A percentile compares a stretch with the other conserved stretches of the same genome.
These are phyloP conservation scores for Lutjanus argentimaculatus DNA, from an alignment of 2,797 vertebrate genomes.

Conservation along the genomic window DNA sequence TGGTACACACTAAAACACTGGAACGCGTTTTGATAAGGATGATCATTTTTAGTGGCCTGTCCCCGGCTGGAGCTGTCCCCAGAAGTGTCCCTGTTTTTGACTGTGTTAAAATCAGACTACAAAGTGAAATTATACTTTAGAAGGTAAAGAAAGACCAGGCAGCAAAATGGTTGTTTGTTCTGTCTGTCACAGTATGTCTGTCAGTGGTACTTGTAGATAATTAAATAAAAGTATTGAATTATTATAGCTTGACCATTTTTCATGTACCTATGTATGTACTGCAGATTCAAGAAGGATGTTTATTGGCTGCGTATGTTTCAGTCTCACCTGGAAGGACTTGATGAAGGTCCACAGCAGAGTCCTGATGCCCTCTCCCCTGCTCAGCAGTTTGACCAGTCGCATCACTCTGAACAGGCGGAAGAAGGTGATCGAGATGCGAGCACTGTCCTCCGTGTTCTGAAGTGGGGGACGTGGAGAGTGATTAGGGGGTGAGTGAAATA, in stretches of 20 bases:
- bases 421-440: conserved; percentile 99
- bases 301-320: background rate
- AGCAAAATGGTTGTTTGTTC: too few species aligned
- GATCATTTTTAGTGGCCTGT: too few species aligned
- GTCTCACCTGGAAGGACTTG: conserved; percentile 97
- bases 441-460: conserved; percentile 98
- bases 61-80: too few species aligned
- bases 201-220: too few species aligned
- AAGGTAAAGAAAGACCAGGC: too few species aligned
- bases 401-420: conserved; percentile 99
- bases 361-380: conserved; percentile 97
- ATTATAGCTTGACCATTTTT: too few species aligned
- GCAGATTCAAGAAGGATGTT: background rate
- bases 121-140: too few species aligned
- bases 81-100: too few species aligned
- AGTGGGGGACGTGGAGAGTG: conserved; percentile 46
- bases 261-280: too few species aligned
- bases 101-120: background rate
- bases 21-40: too few species aligned
- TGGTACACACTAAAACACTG: background rate
- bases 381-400: conserved; percentile 98
- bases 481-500: background rate
- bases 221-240: too few species aligned
- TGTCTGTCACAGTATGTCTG: too few species aligned
- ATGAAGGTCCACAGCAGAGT: conserved; percentile 99